Conservation (phyloP, 1,140 invertebrate genomes). For the Scylla paramamosain region DNA sequence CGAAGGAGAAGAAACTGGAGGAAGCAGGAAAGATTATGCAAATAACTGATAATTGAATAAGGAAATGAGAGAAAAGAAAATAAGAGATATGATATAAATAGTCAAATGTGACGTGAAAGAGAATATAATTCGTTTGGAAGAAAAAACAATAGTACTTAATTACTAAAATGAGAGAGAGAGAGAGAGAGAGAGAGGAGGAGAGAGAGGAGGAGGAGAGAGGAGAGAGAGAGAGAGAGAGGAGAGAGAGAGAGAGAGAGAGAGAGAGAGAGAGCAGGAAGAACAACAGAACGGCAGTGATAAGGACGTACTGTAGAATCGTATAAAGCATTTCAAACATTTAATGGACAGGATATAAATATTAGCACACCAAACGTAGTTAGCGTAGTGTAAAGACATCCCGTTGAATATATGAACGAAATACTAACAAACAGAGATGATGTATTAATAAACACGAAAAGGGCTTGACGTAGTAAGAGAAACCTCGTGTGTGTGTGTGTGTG, state of each 20-base stretch:
- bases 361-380: constrained; percentile 1
- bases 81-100: too few relatives aligned
- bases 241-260: constrained; percentile 12
- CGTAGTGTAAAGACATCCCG: background rate
- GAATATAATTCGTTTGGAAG: too few relatives aligned
- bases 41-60: too few relatives aligned
- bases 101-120: too few relatives aligned
- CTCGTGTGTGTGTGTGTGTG: background rate
- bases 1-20: too few relatives aligned
- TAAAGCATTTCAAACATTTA: background rate
- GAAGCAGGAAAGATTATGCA: too few relatives aligned
- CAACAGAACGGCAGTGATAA: background rate
- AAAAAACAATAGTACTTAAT: too few relatives aligned
- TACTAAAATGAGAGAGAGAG: too few relatives aligned
- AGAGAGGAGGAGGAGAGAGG: too few relatives aligned
- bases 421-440: background rate
- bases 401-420: background rate
- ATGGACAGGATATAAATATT: constrained; percentile 24
- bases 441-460: background rate
- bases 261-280: background rate
- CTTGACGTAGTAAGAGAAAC: background rate
- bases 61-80: too few relatives aligned
- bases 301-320: background rate
- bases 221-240: constrained; percentile 31
- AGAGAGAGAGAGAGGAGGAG: too few relatives aligned